Percentiles rank a stretch among this genome's conserved stretches.
Conservation (phyloP, 37 sponge, comb jelly and placozoan species). For the Oopsacas minuta region DNA sequence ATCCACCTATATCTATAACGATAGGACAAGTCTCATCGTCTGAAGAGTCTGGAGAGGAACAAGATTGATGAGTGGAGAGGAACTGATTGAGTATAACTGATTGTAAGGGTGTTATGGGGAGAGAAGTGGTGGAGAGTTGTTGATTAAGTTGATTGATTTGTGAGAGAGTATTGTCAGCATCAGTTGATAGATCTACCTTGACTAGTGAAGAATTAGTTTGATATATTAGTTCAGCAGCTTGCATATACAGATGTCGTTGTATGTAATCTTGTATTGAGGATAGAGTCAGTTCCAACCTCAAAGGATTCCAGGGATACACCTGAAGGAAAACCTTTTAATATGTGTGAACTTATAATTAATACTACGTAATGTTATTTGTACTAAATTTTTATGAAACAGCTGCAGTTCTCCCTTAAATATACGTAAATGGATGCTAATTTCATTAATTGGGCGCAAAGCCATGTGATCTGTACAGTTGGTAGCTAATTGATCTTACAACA, state of each 20-base stretch:
- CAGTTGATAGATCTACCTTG: background rate
- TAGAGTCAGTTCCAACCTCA: background rate
- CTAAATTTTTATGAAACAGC: too few relatives aligned
- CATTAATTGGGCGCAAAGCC: too few relatives aligned
- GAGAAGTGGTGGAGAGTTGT: background rate
- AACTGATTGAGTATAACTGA: background rate
- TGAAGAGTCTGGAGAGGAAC: background rate
- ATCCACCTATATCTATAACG: background rate
- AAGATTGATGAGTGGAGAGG: background rate
- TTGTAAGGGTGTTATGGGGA: background rate
- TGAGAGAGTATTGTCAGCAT: background rate
- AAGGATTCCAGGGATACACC: background rate
- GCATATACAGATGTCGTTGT: background rate
- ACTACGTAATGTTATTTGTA: too few relatives aligned
- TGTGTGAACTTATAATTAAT: background rate
- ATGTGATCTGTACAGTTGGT: too few relatives aligned
- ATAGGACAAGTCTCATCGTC: background rate
- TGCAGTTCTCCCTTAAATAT: too few relatives aligned
- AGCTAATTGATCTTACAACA: too few relatives aligned
- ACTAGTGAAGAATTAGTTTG: background rate
- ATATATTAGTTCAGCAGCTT: background rate
- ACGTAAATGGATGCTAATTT: too few relatives aligned
- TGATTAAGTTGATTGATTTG: background rate
- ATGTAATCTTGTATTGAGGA: background rate
- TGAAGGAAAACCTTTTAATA: background rate